Percentiles rank a stretch among this genome's conserved stretches.
phyloP scores from a whole-genome alignment of 2,888 invertebrate species.

The Allophyes oxyacanthae region DNA sequence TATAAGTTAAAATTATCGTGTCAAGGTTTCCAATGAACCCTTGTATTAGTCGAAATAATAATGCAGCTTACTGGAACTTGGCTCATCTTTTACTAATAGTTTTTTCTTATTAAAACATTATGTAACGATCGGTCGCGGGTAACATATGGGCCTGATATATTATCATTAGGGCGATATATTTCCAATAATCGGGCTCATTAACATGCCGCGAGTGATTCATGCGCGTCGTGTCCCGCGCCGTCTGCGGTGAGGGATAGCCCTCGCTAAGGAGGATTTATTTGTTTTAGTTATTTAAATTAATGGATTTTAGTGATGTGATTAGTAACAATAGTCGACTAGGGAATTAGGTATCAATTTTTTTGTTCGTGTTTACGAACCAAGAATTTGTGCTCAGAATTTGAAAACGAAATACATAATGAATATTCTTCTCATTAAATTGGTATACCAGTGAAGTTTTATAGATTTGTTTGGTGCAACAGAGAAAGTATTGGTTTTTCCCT shows the following conservation, averaged over 20 bases:
- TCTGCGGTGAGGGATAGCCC: conserved; percentile 14
- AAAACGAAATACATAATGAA: too few species aligned
- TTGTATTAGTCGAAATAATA: too few species aligned
- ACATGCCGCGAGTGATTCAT: conserved; percentile 61
- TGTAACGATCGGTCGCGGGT: conserved; percentile 24
- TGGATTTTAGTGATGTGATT: conserved; percentile 4
- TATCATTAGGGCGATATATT: conserved; percentile 64
- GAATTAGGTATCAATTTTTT: background rate
- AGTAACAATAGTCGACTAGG: background rate
- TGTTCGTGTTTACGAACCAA: background rate
- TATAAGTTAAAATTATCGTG: too few species aligned
- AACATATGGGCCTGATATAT: conserved; percentile 52
- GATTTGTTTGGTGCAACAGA: too few species aligned
- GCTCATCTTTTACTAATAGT: background rate
- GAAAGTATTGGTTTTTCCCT: too few species aligned
- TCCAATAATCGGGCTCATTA: conserved; percentile 65
- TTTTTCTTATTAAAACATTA: conserved; percentile 45
- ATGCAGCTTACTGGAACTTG: background rate
- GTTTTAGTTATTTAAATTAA: conserved; percentile 11
- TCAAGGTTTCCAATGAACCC: too few species aligned
- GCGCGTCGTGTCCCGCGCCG: conserved; percentile 10
- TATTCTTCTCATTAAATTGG: too few species aligned
- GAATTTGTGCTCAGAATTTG: too few species aligned
- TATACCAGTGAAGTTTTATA: too few species aligned
- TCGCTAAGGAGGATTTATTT: conserved; percentile 19